These are phyloP conservation scores for Cichladusa arquata DNA, from an alignment of 2,113 vertebrate species.

Conservation along the genomic window DNA sequence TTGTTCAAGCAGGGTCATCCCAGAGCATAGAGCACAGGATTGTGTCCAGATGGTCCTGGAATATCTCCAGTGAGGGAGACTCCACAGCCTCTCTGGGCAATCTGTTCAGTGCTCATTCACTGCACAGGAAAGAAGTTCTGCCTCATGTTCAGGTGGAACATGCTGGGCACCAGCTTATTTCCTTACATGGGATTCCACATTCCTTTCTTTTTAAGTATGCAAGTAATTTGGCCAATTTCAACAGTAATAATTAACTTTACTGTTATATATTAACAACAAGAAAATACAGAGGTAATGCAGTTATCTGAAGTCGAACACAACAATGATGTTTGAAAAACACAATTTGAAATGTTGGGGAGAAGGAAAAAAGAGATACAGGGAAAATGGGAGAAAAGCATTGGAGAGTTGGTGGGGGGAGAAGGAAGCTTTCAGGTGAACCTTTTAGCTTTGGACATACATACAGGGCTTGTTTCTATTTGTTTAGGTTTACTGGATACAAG, in stretches of 20 bases:
- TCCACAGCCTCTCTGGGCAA: neutral
- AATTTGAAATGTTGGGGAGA: neutral
- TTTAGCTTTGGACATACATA: neutral
- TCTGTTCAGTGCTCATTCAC: neutral
- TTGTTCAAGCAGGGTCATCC: neutral
- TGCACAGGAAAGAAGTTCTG: neutral
- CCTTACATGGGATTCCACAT: neutral
- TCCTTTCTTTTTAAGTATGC: neutral
- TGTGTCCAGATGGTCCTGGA: neutral
- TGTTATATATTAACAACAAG: neutral
- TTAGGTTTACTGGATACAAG: slow-evolving; percentile 89
- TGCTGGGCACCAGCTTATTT: neutral
- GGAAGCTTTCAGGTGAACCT: neutral
- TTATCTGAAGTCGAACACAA: neutral
- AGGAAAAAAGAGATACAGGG: neutral
- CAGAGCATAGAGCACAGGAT: neutral
- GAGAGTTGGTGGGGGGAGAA: neutral
- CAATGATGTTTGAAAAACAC: neutral
- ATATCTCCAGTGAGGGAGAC: neutral
- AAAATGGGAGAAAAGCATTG: neutral
- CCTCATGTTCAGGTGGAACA: neutral
- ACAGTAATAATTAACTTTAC: neutral
- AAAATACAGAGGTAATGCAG: neutral
- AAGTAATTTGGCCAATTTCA: neutral
- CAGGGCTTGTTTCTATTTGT: neutral